Evolutionary conservation across 2,113 vertebrate genomes (phyloP).

Genomic region (Camelus bactrianus): DNA sequence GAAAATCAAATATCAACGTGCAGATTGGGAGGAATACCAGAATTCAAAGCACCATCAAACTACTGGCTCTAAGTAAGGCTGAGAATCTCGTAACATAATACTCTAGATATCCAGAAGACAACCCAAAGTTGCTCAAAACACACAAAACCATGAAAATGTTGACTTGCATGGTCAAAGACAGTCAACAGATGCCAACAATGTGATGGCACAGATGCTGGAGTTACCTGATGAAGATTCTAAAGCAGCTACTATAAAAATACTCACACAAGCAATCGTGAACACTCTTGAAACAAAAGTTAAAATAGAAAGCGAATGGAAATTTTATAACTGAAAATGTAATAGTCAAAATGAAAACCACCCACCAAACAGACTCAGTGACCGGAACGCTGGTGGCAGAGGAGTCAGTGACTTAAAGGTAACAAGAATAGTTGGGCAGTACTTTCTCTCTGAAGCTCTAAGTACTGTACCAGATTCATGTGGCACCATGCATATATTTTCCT

Average conservation of each 20-base stretch:
- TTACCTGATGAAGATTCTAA: constrained; percentile 12
- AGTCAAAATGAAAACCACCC: neutral
- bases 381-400: neutral
- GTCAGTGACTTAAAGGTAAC: neutral
- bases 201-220: constrained; percentile 1
- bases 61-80: constrained; percentile 16
- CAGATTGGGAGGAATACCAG: neutral
- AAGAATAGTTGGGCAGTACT: neutral
- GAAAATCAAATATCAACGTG: constrained; percentile 47
- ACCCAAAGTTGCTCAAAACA: constrained; percentile 3
- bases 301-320: constrained; percentile 44
- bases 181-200: neutral
- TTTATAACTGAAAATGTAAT: constrained; percentile 47
- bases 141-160: neutral
- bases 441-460: neutral
- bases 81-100: neutral
- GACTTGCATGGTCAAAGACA: neutral
- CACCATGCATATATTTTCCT: neutral
- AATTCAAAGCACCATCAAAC: constrained; percentile 33
- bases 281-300: constrained; percentile 47
- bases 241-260: constrained; percentile 56
- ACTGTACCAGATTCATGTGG: neutral
- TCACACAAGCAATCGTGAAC: constrained; percentile 33
- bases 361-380: neutral
- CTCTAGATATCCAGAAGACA: constrained; percentile 9